A percentile compares a stretch with the other conserved stretches of the same genome.
Conservation (phyloP, 2,888 invertebrate species). For the Drosophila greeni region DNA sequence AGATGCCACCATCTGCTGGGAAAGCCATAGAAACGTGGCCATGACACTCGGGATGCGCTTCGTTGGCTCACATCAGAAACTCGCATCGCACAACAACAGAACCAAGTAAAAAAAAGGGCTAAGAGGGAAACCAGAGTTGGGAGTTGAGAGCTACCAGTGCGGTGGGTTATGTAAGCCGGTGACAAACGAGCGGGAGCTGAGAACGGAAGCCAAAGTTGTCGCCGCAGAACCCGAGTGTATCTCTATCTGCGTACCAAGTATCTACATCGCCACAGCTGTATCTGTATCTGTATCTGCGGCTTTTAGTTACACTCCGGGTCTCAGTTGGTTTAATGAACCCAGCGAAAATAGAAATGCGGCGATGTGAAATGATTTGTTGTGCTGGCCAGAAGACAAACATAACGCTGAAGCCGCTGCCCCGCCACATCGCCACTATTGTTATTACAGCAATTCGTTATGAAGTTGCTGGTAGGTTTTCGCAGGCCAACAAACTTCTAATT, state of each 20-base stretch:
- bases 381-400: constrained; percentile 58
- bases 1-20: constrained; percentile 47
- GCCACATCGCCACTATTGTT: constrained; percentile 47
- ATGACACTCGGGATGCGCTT: constrained; percentile 64
- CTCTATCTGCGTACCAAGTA: constrained; percentile 23
- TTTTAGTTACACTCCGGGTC: constrained; percentile 55
- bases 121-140: not conserved
- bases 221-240: constrained; percentile 24
- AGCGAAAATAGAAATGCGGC: constrained; percentile 45
- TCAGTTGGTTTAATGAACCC: constrained; percentile 73
- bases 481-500: constrained; percentile 71
- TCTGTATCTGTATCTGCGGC: constrained; percentile 23
- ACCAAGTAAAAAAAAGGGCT: constrained; percentile 1
- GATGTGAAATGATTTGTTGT: constrained; percentile 68
- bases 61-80: constrained; percentile 36
- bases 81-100: not conserved
- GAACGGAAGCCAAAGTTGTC: constrained; percentile 64
- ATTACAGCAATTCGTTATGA: constrained; percentile 65
- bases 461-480: constrained; percentile 38
- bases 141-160: not conserved
- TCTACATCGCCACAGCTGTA: constrained; percentile 9
- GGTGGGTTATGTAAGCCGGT: constrained; percentile 47
- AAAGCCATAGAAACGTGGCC: constrained; percentile 46
- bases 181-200: constrained; percentile 55
- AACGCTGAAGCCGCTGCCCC: constrained; percentile 23